A percentile compares a stretch with the other conserved stretches of the same genome.
These are phyloP conservation scores for Carterocephalus palaemon DNA, from an alignment of 2,888 invertebrate genomes.

Conservation along the genomic window DNA sequence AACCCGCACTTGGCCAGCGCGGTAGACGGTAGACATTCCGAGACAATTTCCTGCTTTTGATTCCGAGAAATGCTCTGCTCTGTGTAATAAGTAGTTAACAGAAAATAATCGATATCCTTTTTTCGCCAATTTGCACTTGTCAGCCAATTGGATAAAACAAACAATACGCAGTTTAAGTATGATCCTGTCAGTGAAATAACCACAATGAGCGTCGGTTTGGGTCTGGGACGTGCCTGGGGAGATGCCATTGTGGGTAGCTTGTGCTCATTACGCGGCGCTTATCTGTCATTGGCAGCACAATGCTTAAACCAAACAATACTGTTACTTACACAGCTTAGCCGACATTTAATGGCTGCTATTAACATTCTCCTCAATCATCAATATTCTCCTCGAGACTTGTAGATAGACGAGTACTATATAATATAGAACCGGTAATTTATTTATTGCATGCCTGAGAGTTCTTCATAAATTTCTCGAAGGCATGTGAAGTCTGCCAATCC, in stretches of 20 bases:
- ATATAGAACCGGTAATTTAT: too few relatives aligned
- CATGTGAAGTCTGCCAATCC: too few relatives aligned
- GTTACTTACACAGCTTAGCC: slow-evolving; percentile 50
- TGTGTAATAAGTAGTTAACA: too few relatives aligned
- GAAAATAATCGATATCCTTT: too few relatives aligned
- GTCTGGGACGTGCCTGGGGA: slow-evolving; percentile 11
- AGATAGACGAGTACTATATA: too few relatives aligned
- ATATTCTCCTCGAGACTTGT: slow-evolving; percentile 27
- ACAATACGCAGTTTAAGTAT: slow-evolving; percentile 1
- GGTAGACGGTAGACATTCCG: too few relatives aligned
- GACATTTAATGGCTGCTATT: slow-evolving; percentile 40
- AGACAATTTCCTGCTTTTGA: too few relatives aligned
- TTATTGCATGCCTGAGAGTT: too few relatives aligned
- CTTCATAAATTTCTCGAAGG: too few relatives aligned
- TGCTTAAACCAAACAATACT: slow-evolving; percentile 57
- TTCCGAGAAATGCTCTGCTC: too few relatives aligned
- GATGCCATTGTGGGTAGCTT: slow-evolving; percentile 55
- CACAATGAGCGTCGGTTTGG: not conserved
- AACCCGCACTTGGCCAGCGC: too few relatives aligned
- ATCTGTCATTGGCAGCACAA: slow-evolving; percentile 74
- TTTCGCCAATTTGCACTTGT: too few relatives aligned
- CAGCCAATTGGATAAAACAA: not conserved
- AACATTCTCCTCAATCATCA: slow-evolving; percentile 33
- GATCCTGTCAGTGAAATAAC: slow-evolving; percentile 12
- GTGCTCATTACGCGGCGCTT: slow-evolving; percentile 62